A percentile compares a stretch with the other conserved stretches of the same genome.
phyloP scores from a whole-genome alignment of 2,888 invertebrate species.

The Halictus quadricinctus region DNA sequence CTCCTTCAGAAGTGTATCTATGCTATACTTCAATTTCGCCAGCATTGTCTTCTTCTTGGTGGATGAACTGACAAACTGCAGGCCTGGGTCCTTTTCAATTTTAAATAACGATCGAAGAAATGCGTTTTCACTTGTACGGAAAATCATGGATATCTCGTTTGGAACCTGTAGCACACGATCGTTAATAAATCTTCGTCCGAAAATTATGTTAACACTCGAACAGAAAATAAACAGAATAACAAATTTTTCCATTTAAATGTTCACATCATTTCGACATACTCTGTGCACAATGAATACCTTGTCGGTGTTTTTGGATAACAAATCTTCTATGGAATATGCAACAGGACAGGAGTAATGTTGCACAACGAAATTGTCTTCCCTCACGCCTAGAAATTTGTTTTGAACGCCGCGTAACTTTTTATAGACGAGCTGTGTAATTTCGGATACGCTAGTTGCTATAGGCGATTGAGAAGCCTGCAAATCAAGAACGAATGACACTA shows the following conservation, averaged over 20 bases:
- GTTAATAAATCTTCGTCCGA: neutral
- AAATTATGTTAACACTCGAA: neutral
- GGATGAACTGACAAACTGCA: constrained; percentile 50
- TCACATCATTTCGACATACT: neutral
- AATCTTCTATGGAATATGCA: constrained; percentile 76
- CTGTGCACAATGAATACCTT: constrained; percentile 71
- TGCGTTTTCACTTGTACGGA: constrained; percentile 70
- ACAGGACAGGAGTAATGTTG: constrained; percentile 80
- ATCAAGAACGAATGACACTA: constrained; percentile 8
- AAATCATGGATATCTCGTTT: constrained; percentile 67
- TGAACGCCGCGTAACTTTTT: constrained; percentile 12
- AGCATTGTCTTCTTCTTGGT: constrained; percentile 74
- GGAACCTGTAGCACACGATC: constrained; percentile 66
- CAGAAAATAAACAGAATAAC: neutral
- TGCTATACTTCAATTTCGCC: constrained; percentile 77
- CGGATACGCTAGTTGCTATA: constrained; percentile 25
- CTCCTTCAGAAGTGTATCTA: constrained; percentile 79
- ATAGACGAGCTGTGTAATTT: constrained; percentile 26
- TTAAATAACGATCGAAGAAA: constrained; percentile 70
- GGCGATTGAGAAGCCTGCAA: constrained; percentile 69
- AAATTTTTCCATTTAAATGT: neutral
- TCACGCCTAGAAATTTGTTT: constrained; percentile 32
- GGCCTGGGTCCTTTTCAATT: constrained; percentile 46
- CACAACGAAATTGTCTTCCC: constrained; percentile 76
- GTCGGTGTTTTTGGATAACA: constrained; percentile 81